These are phyloP conservation scores for Amphiprion percula DNA, from an alignment of 2,113 vertebrate species.

Conservation along the genomic window DNA sequence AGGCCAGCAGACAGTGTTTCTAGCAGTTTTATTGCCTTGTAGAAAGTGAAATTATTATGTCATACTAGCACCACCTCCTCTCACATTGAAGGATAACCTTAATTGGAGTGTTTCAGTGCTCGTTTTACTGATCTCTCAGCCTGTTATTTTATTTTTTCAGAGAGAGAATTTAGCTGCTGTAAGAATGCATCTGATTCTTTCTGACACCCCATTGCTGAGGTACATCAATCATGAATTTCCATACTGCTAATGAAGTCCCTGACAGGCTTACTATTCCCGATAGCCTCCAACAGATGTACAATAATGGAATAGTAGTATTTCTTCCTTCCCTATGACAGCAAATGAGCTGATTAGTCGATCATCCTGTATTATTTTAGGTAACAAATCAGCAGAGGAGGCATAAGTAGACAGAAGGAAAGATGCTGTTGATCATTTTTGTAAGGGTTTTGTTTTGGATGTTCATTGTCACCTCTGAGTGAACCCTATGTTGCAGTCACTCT, in stretches of 20 bases:
- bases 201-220: slow-evolving; percentile 25
- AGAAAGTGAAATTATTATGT: slow-evolving; percentile 51
- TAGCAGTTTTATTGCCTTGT: slow-evolving; percentile 17
- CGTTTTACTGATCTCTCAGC: slow-evolving; percentile 42
- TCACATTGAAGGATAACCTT: slow-evolving; percentile 29
- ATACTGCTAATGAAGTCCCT: slow-evolving; percentile 61
- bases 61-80: slow-evolving; percentile 12
- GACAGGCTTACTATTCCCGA: slow-evolving; percentile 42
- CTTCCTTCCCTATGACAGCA: slow-evolving; percentile 43
- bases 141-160: slow-evolving; percentile 9
- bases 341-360: slow-evolving; percentile 63
- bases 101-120: slow-evolving; percentile 33
- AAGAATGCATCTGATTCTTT: slow-evolving; percentile 44
- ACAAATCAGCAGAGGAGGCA: slow-evolving; percentile 25
- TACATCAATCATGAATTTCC: slow-evolving; percentile 65
- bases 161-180: slow-evolving; percentile 37
- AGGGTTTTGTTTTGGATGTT: background rate
- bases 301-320: slow-evolving; percentile 21
- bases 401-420: slow-evolving; percentile 16
- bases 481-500: background rate
- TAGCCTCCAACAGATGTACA: slow-evolving; percentile 59
- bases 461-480: slow-evolving; percentile 15
- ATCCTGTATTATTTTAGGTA: slow-evolving; percentile 35
- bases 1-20: slow-evolving; percentile 18
- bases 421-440: slow-evolving; percentile 37